Conservation (phyloP, 92 coral and sea anemone genomes). For the Zoanthus gigantus region DNA sequence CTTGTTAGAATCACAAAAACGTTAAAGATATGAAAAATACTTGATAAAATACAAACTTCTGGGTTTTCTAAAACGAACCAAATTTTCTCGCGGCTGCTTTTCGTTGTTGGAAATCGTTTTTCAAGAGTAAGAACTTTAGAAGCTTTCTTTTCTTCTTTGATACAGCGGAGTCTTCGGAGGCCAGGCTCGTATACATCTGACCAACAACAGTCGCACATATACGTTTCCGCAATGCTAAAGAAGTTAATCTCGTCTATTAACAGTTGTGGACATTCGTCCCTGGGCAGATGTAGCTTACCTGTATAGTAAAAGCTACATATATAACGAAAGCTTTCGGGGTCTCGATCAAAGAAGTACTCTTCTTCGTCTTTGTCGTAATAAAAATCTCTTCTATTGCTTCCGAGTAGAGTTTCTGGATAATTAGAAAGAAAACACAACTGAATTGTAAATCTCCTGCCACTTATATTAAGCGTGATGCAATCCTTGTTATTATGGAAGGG, state of each 20-base stretch:
- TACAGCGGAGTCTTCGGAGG: constrained; percentile 41
- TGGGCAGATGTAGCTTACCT: constrained; percentile 81
- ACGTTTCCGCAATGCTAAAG: constrained; percentile 69
- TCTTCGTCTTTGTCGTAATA: constrained; percentile 63
- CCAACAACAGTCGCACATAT: constrained; percentile 83
- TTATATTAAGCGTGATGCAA: constrained; percentile 67
- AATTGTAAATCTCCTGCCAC: constrained; percentile 76
- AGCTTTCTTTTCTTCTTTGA: constrained; percentile 53
- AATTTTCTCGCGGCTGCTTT: constrained; percentile 56
- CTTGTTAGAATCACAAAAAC: constrained; percentile 70
- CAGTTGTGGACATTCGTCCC: constrained; percentile 78
- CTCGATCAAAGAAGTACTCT: constrained; percentile 86
- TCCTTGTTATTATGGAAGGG: constrained; percentile 71
- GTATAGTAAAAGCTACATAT: constrained; percentile 87
- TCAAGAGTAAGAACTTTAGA: constrained; percentile 47
- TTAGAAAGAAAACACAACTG: constrained; percentile 75
- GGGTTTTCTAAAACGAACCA: constrained; percentile 79
- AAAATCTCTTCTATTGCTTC: constrained; percentile 55
- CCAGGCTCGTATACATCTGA: constrained; percentile 69
- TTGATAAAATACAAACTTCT: constrained; percentile 56
- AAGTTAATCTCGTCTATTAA: constrained; percentile 78
- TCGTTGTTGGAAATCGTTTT: constrained; percentile 31
- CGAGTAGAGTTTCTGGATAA: constrained; percentile 81
- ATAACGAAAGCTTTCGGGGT: constrained; percentile 84
- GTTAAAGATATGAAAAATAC: constrained; percentile 67